Evolutionary conservation across 2,113 vertebrate genomes (phyloP).

Genomic region (Platichthys stellatus): DNA sequence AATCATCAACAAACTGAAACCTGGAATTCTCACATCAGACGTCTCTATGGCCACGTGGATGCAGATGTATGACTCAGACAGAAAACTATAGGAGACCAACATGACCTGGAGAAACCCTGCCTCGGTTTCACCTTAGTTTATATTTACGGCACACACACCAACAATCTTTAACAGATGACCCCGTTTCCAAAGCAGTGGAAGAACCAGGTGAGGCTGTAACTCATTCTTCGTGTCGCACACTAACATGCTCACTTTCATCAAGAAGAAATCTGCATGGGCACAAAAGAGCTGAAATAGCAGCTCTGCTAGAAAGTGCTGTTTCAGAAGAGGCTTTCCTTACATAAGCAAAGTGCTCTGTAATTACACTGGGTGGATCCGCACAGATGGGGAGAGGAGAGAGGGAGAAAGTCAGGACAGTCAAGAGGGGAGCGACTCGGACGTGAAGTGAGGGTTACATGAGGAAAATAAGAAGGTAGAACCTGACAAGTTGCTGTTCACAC

Average conservation of each 20-base stretch:
- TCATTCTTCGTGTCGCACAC: slow-evolving; percentile 3
- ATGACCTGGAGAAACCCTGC: not conserved
- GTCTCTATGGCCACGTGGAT: slow-evolving; percentile 20
- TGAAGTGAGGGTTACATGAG: slow-evolving; percentile 20
- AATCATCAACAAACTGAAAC: slow-evolving; percentile 28
- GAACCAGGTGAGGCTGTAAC: slow-evolving; percentile 12
- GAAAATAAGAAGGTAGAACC: not conserved
- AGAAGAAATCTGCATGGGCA: slow-evolving; percentile 48
- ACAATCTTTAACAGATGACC: slow-evolving; percentile 20
- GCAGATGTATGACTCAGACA: slow-evolving; percentile 39
- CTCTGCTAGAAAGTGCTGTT: slow-evolving; percentile 76
- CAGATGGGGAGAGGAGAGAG: slow-evolving; percentile 41
- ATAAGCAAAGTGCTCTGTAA: slow-evolving; percentile 81
- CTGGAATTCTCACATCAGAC: slow-evolving; percentile 3
- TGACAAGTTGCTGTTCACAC: not conserved
- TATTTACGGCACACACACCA: not conserved
- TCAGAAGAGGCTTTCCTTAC: slow-evolving; percentile 77
- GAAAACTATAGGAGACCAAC: not conserved
- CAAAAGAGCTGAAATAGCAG: slow-evolving; percentile 73
- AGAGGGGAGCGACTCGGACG: slow-evolving; percentile 23
- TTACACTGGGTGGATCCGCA: slow-evolving; percentile 79
- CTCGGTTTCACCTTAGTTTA: not conserved
- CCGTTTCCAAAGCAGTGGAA: not conserved
- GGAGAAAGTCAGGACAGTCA: slow-evolving; percentile 40
- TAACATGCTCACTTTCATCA: not conserved